Evolutionary conservation across 2,113 vertebrate genomes (phyloP).

Genomic region (Verasper variegatus): DNA sequence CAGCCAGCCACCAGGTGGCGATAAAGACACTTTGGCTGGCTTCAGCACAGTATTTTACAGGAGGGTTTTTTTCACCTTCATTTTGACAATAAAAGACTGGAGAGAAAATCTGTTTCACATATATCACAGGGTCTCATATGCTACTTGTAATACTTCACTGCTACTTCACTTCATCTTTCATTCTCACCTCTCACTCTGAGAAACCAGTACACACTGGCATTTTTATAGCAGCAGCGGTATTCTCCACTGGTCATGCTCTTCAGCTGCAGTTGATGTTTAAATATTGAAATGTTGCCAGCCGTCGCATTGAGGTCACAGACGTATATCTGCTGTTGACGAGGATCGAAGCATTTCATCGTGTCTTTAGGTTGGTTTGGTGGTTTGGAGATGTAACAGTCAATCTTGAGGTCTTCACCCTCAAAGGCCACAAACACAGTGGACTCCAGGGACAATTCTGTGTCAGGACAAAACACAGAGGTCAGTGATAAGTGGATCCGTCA

Average conservation of each 20-base stretch:
- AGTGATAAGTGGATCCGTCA: background rate
- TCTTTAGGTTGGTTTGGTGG: constrained; percentile 20
- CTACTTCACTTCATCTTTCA: too few relatives aligned
- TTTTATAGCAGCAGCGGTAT: constrained; percentile 61
- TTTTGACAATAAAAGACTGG: background rate
- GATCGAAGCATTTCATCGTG: background rate
- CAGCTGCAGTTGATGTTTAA: accelerated
- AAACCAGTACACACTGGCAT: constrained; percentile 35
- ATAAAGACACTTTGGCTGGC: too few relatives aligned
- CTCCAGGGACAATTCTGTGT: constrained; percentile 33
- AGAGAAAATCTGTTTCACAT: too few relatives aligned
- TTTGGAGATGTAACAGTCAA: accelerated
- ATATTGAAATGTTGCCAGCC: accelerated
- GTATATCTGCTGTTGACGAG: accelerated
- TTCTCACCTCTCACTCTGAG: constrained; percentile 70
- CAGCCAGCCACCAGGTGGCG: too few relatives aligned
- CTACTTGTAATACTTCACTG: background rate
- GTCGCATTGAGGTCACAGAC: accelerated
- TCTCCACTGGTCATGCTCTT: constrained; percentile 38
- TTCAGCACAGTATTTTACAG: too few relatives aligned
- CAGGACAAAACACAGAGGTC: background rate
- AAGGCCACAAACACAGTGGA: constrained; percentile 59
- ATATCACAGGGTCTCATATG: too few relatives aligned
- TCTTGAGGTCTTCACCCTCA: background rate
- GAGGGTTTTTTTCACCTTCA: background rate